Evolutionary conservation across 2,113 vertebrate species (phyloP).

Genomic region (Strix uralensis): DNA sequence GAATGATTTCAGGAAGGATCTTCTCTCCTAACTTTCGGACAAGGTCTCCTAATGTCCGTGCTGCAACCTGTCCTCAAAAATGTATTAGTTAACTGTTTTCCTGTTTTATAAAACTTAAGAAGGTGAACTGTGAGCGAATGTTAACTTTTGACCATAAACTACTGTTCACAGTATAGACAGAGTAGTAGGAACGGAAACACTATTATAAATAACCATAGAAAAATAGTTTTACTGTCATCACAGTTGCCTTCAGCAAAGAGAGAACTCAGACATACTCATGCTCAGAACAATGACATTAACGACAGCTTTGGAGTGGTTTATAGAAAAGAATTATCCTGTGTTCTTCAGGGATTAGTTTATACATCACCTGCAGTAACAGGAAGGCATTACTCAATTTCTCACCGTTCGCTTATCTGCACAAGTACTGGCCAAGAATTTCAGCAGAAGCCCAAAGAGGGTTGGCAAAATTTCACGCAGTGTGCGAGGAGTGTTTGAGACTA

Average conservation of each 20-base stretch:
- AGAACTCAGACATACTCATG: neutral
- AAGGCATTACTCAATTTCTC: neutral
- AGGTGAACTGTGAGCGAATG: neutral
- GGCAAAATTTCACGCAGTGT: conserved; percentile 95
- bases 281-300: neutral
- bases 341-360: neutral
- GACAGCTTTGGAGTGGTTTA: neutral
- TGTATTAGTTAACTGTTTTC: neutral
- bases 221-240: neutral
- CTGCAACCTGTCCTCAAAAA: conserved; percentile 84
- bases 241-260: neutral
- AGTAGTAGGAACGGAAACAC: neutral
- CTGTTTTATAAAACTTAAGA: neutral
- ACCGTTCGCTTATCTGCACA: conserved; percentile 97
- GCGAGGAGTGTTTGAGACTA: conserved; percentile 96
- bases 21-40: conserved; percentile 98
- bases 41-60: conserved; percentile 93
- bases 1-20: conserved; percentile 98
- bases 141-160: neutral
- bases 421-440: conserved; percentile 97
- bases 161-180: neutral
- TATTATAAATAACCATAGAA: neutral
- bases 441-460: conserved; percentile 90
- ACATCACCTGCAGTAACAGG: neutral
- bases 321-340: neutral